These are phyloP conservation scores for Alethe diademata DNA, from an alignment of 2,113 vertebrate species.

Conservation along the genomic window DNA sequence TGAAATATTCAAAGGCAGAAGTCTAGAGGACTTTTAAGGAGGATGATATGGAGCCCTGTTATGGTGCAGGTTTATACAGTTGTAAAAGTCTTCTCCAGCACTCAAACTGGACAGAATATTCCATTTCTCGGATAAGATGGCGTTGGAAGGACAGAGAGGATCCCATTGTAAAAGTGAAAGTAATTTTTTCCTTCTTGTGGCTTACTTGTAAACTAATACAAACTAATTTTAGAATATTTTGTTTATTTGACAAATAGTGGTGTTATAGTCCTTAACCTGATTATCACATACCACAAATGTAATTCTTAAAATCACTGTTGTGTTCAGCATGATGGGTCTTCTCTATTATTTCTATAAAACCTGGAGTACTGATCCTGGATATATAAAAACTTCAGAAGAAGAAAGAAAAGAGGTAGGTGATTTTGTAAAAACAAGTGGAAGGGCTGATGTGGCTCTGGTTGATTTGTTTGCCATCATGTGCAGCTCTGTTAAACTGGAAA, in stretches of 20 bases:
- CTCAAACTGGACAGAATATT: background rate
- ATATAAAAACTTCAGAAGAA: slow-evolving; percentile 85
- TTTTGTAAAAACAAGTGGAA: background rate
- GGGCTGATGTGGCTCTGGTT: background rate
- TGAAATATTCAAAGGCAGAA: background rate
- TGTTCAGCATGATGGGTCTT: slow-evolving; percentile 76
- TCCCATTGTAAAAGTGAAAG: background rate
- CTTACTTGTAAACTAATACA: background rate
- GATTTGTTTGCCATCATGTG: background rate
- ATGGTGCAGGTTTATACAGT: background rate
- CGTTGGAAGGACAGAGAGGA: background rate
- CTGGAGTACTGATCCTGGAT: slow-evolving; percentile 87
- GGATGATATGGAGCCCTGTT: background rate
- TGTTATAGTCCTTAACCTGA: slow-evolving; percentile 75
- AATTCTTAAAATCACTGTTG: slow-evolving; percentile 75
- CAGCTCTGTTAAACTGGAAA: background rate
- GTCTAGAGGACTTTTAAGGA: background rate
- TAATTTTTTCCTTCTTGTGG: background rate
- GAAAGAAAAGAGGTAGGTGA: slow-evolving; percentile 87
- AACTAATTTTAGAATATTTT: background rate
- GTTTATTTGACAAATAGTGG: background rate
- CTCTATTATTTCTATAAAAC: slow-evolving; percentile 90
- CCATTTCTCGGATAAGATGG: background rate
- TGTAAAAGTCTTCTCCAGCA: background rate
- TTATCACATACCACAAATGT: slow-evolving; percentile 72